Evolutionary conservation across 2,113 vertebrate species (phyloP), one percentile per base, ranked within the genome.

Genomic region (Crypturellus undulatus): DNA sequence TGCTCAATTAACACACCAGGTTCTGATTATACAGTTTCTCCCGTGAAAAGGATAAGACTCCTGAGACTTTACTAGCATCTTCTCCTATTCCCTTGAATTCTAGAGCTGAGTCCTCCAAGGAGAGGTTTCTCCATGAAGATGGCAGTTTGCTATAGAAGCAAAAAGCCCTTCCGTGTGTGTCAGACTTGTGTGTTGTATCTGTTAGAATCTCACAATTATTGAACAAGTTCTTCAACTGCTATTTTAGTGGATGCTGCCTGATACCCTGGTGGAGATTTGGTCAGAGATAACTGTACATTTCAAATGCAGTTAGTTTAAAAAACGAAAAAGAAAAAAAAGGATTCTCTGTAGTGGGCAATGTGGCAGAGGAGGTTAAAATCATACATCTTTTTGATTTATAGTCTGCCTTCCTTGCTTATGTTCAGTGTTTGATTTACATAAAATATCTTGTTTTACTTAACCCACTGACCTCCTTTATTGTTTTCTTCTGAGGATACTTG

Each of bases 311-410:
- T 60, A 47, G 36, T 49, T 22, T 22, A 58, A 40, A 45, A 49
- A 25, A 71, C n/a, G n/a, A n/a, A n/a, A n/a, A n/a, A n/a, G n/a
- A 79, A 26, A 20, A 68, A 63, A 30, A 1, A 24, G 13, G 25
- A 2, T 25, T 73, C 87, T 49, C 21, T 51, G 12, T 36, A 67
- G 65, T 56, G 42, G 0, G 26, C 40, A 28, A 6, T 69, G 70
- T 76, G 73, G 59, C 76, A 26, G 8, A 22, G 6, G 13, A 18
- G 54, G 94, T 85, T 84, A 62, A 91, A 84, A 28, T 80, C 2
- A 38, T 70, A 38, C 76, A 60, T 69, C 30, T 5, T 73, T 84
- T 78, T 91, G 67, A 89, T 91, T 85, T 75, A 70, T 67, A 28
- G 12, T 38, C 71, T 38, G 36, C 38, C 25, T 12, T 71, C 34